Conservation (phyloP, 1,140 invertebrate genomes). For the Medauroidea extradentata region DNA sequence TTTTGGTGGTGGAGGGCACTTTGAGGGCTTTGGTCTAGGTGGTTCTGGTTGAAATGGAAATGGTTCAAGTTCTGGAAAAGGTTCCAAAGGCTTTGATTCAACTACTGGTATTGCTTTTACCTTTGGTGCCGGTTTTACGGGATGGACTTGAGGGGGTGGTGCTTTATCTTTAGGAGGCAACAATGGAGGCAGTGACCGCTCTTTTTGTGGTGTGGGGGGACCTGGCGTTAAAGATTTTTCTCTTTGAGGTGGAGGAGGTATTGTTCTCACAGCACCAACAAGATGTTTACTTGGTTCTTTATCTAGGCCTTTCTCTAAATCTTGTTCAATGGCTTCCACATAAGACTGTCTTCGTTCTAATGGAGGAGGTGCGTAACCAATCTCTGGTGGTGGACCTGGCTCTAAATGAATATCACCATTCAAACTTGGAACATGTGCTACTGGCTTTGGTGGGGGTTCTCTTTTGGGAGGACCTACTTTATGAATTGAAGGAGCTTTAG, state of each 20-base stretch:
- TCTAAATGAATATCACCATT: slow-evolving; percentile 38
- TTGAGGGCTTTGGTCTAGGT: slow-evolving; percentile 33
- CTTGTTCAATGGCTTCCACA: slow-evolving; percentile 54
- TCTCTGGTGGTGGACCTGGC: slow-evolving; percentile 60
- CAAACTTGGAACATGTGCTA: slow-evolving; percentile 4
- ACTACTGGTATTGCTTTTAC: slow-evolving; percentile 21
- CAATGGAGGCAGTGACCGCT: slow-evolving; percentile 24
- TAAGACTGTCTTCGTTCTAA: slow-evolving; percentile 47
- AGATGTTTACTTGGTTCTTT: slow-evolving; percentile 50
- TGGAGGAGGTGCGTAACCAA: slow-evolving; percentile 51
- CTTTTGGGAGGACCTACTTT: slow-evolving; percentile 35
- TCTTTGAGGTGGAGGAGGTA: slow-evolving; percentile 44
- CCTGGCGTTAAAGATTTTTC: slow-evolving; percentile 37
- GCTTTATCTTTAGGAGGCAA: slow-evolving; percentile 20
- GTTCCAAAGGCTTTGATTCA: slow-evolving; percentile 37
- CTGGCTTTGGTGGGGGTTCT: slow-evolving; percentile 27
- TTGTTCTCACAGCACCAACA: slow-evolving; percentile 48
- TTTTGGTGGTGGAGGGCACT: slow-evolving; percentile 46
- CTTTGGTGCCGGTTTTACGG: slow-evolving; percentile 22
- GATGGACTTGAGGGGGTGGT: background rate
- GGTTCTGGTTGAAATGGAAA: slow-evolving; percentile 47
- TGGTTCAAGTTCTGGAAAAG: slow-evolving; percentile 48
- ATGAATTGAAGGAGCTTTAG: slow-evolving; percentile 50
- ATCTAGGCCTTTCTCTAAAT: slow-evolving; percentile 50
- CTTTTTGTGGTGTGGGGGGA: slow-evolving; percentile 40